A percentile compares a stretch with the other conserved stretches of the same genome.
Conservation (phyloP, 2,113 vertebrate species). For the Lontra canadensis region DNA sequence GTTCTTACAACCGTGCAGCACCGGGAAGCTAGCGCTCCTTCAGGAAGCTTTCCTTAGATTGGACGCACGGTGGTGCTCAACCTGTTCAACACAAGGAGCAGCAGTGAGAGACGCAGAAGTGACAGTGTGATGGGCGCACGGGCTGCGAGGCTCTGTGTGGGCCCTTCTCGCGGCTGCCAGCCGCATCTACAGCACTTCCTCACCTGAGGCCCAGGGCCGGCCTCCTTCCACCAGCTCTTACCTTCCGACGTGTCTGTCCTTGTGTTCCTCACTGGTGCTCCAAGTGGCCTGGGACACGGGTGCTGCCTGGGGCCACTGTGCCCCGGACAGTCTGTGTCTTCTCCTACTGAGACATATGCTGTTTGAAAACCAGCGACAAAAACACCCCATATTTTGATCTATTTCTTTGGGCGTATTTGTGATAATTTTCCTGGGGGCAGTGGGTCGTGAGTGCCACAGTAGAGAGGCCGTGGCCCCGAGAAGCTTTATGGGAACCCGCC, state of each 20-base stretch:
- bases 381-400: not conserved
- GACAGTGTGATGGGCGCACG: fast-evolving
- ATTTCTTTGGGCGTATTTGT: not conserved
- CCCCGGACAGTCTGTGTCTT: not conserved
- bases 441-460: not conserved
- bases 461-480: not conserved
- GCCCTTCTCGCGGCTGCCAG: not conserved
- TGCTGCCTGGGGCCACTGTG: not conserved
- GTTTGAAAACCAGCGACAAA: not conserved
- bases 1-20: not conserved
- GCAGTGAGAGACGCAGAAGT: not conserved
- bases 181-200: not conserved
- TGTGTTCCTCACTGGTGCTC: not conserved
- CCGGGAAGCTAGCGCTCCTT: not conserved
- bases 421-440: not conserved
- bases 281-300: not conserved
- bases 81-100: not conserved
- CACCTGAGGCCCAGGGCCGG: not conserved
- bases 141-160: not conserved
- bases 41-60: not conserved
- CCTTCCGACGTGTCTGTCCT: fast-evolving
- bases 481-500: not conserved
- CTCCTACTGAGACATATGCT: not conserved
- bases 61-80: fast-evolving
- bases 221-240: not conserved